Base-by-base conservation (phyloP, 2,888 invertebrate genomes). In the Gerris lacustris region DNA sequence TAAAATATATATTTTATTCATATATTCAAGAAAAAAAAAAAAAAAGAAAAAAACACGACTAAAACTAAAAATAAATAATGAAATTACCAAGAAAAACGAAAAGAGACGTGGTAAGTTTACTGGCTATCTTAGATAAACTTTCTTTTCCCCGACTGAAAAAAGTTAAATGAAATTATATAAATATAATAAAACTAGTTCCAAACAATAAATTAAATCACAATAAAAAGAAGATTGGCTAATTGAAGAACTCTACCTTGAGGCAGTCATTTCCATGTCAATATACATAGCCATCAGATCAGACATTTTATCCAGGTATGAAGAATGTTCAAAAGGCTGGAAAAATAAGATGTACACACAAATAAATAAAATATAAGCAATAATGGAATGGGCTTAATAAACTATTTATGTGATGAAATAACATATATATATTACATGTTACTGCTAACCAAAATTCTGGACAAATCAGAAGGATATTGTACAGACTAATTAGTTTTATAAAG, bases 231-330 rank as follows among this genome's bases (percentile, higher is more conserved):
- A 31, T 2, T 31, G 4, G 31, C 31, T 31, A 31, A 31, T 31
- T 31, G 31, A 31, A 31, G 31, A 31, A 31, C 31, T 31, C 31
- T 31, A 76, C 76, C 76, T 79, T 76, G 81, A 77, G 69, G 80
- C 79, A 74, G 80, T 79, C 66, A 82, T 77, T 77, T 82, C 81
- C 79, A 81, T 78, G 73, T 82, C 82, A 76, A 82, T 78, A 74
- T 81, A 82, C 77, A 81, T 77, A 9, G 81, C 80, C 74, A 82
- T 75, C 55, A 82, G 75, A 73, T 81, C 79, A 45, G 81, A 80
- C 81, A 82, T 82, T 70, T 78, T 77, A 72, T 79, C 80, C 75
- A 82, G 76, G 76, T 81, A 82, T 69, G 75, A 73, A 64, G 78
- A 76, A 71, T 78, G 78, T 75, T 81, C 79, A 67, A 78, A 73